Conservation (phyloP, 1,140 invertebrate species). For the Zaprionus kolodkinae region DNA sequence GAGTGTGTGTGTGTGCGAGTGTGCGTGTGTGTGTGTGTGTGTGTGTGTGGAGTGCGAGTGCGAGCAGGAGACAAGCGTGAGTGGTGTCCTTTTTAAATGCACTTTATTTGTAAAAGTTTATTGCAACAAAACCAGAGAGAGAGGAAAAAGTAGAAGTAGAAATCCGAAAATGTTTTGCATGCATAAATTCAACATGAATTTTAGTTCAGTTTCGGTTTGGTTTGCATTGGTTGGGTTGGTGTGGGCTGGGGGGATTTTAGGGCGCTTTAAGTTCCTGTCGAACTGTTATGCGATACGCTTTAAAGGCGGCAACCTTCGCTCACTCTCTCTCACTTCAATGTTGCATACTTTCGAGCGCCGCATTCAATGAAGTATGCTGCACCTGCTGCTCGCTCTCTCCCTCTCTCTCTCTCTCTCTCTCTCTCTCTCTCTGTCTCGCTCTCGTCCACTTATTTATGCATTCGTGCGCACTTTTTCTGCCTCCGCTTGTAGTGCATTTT, state of each 20-base stretch:
- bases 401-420: constrained; percentile 1
- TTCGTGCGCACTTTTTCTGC: constrained; percentile 73
- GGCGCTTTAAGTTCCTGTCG: constrained; percentile 18
- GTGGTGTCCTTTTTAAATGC: constrained; percentile 55
- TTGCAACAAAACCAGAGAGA: constrained; percentile 33
- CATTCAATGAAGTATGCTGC: constrained; percentile 74
- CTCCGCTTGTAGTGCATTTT: constrained; percentile 73
- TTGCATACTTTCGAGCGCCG: constrained; percentile 74
- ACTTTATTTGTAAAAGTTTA: constrained; percentile 56
- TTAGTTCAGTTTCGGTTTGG: constrained; percentile 10
- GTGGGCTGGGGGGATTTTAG: background rate
- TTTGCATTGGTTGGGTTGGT: constrained; percentile 19
- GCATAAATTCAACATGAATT: constrained; percentile 46
- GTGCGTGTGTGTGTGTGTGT: constrained; percentile 7
- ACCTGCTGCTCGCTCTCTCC: constrained; percentile 6
- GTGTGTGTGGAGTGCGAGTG: background rate
- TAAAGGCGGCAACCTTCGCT: constrained; percentile 26
- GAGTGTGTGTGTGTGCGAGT: background rate
- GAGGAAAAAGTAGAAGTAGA: constrained; percentile 15
- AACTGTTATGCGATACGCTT: constrained; percentile 37
- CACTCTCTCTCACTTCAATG: background rate
- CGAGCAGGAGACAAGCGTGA: background rate
- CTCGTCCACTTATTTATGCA: constrained; percentile 73
- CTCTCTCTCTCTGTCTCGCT: background rate
- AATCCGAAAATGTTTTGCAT: constrained; percentile 32